phyloP scores from a whole-genome alignment of 2,797 vertebrate genomes.

The Gymnothorax reevesii region DNA sequence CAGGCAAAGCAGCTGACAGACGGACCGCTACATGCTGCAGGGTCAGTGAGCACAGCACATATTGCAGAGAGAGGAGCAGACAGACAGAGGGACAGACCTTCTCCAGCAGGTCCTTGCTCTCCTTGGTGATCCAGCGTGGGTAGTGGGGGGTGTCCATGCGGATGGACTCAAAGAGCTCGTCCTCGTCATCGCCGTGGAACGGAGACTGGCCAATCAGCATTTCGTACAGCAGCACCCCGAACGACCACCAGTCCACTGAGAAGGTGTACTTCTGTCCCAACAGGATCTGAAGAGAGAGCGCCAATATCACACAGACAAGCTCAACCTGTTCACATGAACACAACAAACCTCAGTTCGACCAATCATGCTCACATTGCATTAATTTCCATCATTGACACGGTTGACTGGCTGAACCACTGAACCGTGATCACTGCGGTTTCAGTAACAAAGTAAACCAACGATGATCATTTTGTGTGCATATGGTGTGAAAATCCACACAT shows the following conservation, averaged over 20 bases:
- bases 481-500: neutral
- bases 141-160: constrained; percentile 86
- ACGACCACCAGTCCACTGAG: constrained; percentile 99
- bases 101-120: constrained; percentile 88
- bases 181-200: constrained; percentile 95
- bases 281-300: constrained; percentile 77
- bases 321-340: neutral
- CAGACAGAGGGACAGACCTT: constrained; percentile 67
- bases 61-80: neutral
- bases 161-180: constrained; percentile 95
- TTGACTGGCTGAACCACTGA: neutral
- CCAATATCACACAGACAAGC: neutral
- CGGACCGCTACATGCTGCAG: neutral
- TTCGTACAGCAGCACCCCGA: constrained; percentile 95
- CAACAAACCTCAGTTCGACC: neutral
- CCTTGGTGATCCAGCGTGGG: constrained; percentile 93
- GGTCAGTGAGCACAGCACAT: neutral
- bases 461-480: neutral
- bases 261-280: constrained; percentile 90
- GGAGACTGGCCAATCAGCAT: constrained; percentile 98
- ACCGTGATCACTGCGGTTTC: neutral
- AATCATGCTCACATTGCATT: neutral
- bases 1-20: constrained; percentile 14
- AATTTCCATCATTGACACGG: neutral
- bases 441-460: neutral